Conservation (phyloP, 2,888 invertebrate genomes). For the Torymus tubicola region DNA sequence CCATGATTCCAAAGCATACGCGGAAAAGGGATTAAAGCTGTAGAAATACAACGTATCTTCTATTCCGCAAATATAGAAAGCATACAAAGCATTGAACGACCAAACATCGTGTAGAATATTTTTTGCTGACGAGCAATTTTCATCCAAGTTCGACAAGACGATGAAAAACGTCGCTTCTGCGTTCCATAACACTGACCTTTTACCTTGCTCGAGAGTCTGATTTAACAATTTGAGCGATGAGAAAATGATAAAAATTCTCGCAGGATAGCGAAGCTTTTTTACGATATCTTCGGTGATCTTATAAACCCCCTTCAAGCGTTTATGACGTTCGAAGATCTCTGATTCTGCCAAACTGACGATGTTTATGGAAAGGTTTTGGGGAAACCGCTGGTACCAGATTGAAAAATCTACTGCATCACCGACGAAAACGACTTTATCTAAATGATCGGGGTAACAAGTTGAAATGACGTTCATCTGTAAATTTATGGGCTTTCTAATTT, state of each 20-base stretch:
- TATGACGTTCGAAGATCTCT: neutral
- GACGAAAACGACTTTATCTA: slow-evolving; percentile 24
- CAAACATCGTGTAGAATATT: no score
- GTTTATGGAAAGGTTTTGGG: slow-evolving; percentile 3
- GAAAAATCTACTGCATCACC: neutral
- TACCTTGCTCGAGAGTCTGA: slow-evolving; percentile 43
- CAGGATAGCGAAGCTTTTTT: slow-evolving; percentile 8
- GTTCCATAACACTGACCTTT: slow-evolving; percentile 60
- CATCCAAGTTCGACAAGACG: slow-evolving; percentile 38
- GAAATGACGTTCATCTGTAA: slow-evolving; percentile 22
- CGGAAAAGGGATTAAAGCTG: no score
- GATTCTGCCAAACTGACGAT: neutral
- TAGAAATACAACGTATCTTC: no score
- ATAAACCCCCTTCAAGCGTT: neutral
- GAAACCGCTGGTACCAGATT: neutral
- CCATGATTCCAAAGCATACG: no score
- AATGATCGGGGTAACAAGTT: neutral
- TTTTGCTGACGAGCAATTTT: no score
- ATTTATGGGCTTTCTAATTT: neutral
- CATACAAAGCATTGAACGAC: no score
- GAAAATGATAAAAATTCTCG: slow-evolving; percentile 15
- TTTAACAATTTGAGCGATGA: neutral
- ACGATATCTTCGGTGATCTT: neutral
- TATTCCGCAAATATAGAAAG: no score
- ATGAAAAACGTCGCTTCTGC: slow-evolving; percentile 45